phyloP scores from a whole-genome alignment of 2,797 vertebrate species.

The Yasuhikotakia modesta region DNA sequence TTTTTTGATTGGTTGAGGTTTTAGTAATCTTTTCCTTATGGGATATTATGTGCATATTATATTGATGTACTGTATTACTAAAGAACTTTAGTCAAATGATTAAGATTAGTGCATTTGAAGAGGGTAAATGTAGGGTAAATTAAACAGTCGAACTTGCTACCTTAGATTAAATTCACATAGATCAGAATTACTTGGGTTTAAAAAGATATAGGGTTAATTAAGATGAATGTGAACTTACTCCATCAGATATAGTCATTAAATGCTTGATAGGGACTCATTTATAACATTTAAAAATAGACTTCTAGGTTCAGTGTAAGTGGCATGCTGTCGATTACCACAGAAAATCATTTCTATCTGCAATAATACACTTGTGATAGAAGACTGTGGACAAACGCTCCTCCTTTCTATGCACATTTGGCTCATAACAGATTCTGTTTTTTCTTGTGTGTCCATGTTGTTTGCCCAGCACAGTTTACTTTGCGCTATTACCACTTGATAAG shows the following conservation, averaged over 20 bases:
- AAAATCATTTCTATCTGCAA: too few species aligned
- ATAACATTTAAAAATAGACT: slow-evolving; percentile 7
- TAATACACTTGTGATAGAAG: too few species aligned
- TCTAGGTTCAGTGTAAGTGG: neutral
- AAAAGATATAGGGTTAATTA: neutral
- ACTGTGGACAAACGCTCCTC: too few species aligned
- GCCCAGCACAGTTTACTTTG: too few species aligned
- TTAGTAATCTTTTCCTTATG: too few species aligned
- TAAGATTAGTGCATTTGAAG: neutral
- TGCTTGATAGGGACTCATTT: slow-evolving; percentile 10
- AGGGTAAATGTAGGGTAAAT: neutral
- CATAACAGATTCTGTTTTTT: too few species aligned
- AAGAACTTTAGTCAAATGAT: neutral
- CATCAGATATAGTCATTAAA: neutral
- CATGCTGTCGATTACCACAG: too few species aligned
- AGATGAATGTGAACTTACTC: neutral
- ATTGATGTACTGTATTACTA: neutral
- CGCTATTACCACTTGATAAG: too few species aligned
- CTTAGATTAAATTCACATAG: neutral
- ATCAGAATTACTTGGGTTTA: neutral
- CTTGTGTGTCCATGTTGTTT: too few species aligned
- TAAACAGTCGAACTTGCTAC: slow-evolving; percentile 1
- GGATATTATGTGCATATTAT: neutral
- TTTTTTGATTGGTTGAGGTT: slow-evolving; percentile 45
- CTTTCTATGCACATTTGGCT: too few species aligned